Conservation (phyloP, 1,140 invertebrate genomes). For the Megalopta genalis region DNA sequence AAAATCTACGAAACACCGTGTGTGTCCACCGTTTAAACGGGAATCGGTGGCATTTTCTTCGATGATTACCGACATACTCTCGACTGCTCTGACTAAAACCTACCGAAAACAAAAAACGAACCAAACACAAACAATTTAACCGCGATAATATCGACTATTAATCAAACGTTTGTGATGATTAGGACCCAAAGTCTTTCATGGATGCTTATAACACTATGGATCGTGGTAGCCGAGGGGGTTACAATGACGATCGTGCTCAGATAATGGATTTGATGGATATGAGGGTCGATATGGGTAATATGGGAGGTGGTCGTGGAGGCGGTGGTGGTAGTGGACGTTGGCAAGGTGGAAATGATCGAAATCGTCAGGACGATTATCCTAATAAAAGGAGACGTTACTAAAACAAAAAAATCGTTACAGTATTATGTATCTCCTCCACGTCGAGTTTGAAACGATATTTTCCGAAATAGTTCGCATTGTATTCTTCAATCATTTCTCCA, state of each 20-base stretch:
- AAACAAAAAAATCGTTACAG: constrained; percentile 23
- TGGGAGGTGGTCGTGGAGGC: constrained; percentile 68
- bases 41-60: constrained; percentile 52
- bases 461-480: constrained; percentile 24
- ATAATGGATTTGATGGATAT: constrained; percentile 81
- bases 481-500: constrained; percentile 35
- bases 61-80: constrained; percentile 46
- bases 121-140: constrained; percentile 7
- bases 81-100: not conserved
- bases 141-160: constrained; percentile 18
- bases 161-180: constrained; percentile 28
- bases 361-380: constrained; percentile 79
- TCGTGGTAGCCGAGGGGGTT: constrained; percentile 75
- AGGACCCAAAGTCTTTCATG: constrained; percentile 80
- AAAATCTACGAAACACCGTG: constrained; percentile 55
- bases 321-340: constrained; percentile 70
- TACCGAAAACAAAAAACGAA: not conserved
- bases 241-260: constrained; percentile 78
- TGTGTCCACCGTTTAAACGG: constrained; percentile 50
- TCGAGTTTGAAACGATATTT: constrained; percentile 17
- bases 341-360: constrained; percentile 74
- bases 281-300: constrained; percentile 78
- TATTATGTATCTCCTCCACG: not conserved
- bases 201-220: constrained; percentile 79
- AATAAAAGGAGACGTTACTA: constrained; percentile 80